Base-by-base conservation (phyloP, 2,797 vertebrate species). In the Mus caroli region DNA sequence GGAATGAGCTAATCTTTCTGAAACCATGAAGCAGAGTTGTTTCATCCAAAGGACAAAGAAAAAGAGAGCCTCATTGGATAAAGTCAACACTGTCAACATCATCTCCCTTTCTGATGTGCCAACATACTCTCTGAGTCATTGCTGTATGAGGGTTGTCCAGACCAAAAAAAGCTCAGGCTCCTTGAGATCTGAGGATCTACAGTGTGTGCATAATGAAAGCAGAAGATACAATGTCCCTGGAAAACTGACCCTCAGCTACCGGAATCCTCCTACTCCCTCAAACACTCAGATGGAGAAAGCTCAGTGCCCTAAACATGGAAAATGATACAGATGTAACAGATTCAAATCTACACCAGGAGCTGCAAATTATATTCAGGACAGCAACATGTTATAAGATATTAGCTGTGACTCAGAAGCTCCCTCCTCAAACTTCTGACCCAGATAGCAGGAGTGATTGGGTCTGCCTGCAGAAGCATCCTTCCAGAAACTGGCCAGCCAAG, bases 401-500 rank as follows among this genome's bases (percentile, higher is more conserved):
- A 67, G 13, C 71, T 26, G 6, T 91, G 94, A 87, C 62, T 96
- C 71, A 89, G 69, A 54, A 34, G 77, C 58, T 76, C 79, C 60
- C 31, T 31, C 22, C 92, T 82, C 40, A 87, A 86, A 40, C 37
- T 91, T 67, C 83, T 73, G 86, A 85, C 91, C 87, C 89, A 95
- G 87, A 91, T 19, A 69, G 58, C 24, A 31, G 46, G 50, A 91
- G 62, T 60, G 2, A 37, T 78, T 54, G 37, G 69, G 46, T 67
- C 60, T 64, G 19, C 37, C 54, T 64, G 19, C 56, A 58, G 84
- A 92, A 87, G 46, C 37, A 86, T 83, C 50, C 62, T 83, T n/a
- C 50, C 79, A 67, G 78, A 93, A 85, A 69, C 20, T 64, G 26
- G 19, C 50, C 76, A 58, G 54, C 80, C 69, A 12, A 56, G 73